phyloP scores from a whole-genome alignment of 2,888 invertebrate species.

The Meganola albula region DNA sequence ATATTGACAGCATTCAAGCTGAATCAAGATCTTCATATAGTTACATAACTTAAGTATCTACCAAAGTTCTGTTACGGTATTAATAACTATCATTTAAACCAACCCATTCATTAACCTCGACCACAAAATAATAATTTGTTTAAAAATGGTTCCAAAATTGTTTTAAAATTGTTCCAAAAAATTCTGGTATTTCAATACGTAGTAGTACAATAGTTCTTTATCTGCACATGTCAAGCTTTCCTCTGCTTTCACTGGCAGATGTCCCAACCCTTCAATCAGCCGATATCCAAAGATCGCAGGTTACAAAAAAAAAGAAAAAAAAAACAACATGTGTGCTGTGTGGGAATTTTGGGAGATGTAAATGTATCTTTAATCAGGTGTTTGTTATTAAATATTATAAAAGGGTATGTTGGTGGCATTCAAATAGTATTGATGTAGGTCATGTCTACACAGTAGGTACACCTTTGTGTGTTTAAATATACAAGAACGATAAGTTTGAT shows the following conservation, averaged over 20 bases:
- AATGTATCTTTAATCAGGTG: conserved; percentile 17
- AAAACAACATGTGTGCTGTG: conserved; percentile 42
- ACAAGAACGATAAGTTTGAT: too few species aligned
- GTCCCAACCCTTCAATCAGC: conserved; percentile 74
- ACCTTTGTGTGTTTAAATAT: too few species aligned
- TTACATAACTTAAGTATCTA: too few species aligned
- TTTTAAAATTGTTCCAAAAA: conserved; percentile 7
- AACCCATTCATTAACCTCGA: too few species aligned
- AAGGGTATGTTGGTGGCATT: too few species aligned
- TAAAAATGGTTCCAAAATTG: conserved; percentile 6
- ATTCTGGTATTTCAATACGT: conserved; percentile 25
- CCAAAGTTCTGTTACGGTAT: too few species aligned
- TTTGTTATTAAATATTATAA: not conserved
- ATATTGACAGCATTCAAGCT: too few species aligned
- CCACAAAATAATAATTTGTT: conserved; percentile 10
- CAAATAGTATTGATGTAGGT: too few species aligned
- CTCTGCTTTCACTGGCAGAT: conserved; percentile 66
- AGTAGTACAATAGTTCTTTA: conserved; percentile 29
- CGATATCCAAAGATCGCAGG: conserved; percentile 66
- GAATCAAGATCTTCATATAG: too few species aligned
- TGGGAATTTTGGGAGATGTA: conserved; percentile 30
- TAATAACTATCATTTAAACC: too few species aligned
- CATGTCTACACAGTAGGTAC: too few species aligned
- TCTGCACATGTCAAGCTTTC: conserved; percentile 35
- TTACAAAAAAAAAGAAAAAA: conserved; percentile 39